phyloP scores from a whole-genome alignment of 2,888 invertebrate genomes.

The Bugulina stolonifera region DNA sequence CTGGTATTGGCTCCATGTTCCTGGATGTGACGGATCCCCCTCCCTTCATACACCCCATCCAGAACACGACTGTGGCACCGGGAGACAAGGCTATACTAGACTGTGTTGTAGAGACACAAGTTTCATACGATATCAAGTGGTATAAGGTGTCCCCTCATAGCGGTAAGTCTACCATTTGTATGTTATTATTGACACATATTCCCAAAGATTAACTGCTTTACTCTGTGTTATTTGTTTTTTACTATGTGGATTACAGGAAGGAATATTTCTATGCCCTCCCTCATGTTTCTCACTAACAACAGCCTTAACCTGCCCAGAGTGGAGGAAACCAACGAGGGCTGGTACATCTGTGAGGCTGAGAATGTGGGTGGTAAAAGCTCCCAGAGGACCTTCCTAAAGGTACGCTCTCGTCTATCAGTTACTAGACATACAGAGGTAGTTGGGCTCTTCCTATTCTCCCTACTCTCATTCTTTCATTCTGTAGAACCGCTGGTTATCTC shows the following conservation, averaged over 20 bases:
- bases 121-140: constrained; percentile 54
- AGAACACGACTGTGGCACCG: constrained; percentile 53
- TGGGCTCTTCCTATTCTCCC: no score
- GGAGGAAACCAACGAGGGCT: constrained; percentile 53
- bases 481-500: no score
- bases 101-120: constrained; percentile 51
- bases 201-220: no score
- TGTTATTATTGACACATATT: no score
- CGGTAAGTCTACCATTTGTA: constrained; percentile 10
- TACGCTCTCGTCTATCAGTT: neutral
- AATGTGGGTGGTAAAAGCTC: constrained; percentile 55
- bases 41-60: constrained; percentile 51
- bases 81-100: constrained; percentile 52
- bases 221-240: no score
- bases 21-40: constrained; percentile 53
- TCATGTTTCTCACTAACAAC: constrained; percentile 25
- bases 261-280: constrained; percentile 4
- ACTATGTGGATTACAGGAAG: neutral
- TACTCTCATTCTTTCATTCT: no score
- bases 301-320: constrained; percentile 32
- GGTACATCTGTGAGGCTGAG: constrained; percentile 55
- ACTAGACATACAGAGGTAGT: no score
- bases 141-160: constrained; percentile 28
- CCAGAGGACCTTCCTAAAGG: constrained; percentile 17
- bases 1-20: constrained; percentile 1